Conservation (phyloP, 2,888 invertebrate species). For the Melanotus villosus region DNA sequence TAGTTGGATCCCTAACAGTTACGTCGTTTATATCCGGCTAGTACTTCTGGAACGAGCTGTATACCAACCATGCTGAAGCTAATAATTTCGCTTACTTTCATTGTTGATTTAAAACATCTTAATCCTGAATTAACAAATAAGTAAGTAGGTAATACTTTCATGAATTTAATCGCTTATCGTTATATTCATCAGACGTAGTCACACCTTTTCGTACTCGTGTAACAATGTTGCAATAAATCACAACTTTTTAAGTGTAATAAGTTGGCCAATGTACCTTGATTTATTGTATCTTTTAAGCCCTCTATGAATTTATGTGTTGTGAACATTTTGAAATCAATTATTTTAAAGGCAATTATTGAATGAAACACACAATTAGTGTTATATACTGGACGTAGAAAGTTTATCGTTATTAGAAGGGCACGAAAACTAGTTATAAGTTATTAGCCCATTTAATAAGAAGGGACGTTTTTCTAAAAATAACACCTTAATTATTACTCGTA, state of each 20-base stretch:
- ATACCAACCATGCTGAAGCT: no score
- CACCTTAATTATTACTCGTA: no score
- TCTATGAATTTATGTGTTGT: constrained; percentile 6
- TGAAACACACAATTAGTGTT: not conserved
- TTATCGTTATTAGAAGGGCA: not conserved
- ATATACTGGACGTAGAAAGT: not conserved
- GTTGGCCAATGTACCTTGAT: not conserved
- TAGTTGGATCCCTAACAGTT: no score
- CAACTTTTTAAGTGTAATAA: constrained; percentile 16
- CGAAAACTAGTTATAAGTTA: no score
- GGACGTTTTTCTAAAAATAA: no score
- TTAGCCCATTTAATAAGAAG: no score
- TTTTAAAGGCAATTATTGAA: constrained; percentile 5
- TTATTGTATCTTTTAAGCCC: constrained; percentile 13
- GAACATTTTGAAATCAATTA: constrained; percentile 11
- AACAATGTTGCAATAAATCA: constrained; percentile 24
- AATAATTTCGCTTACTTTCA: no score
- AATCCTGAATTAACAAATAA: not conserved
- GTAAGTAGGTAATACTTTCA: constrained; percentile 1
- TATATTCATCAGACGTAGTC: constrained; percentile 7
- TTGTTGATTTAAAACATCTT: no score
- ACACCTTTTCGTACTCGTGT: constrained; percentile 3
- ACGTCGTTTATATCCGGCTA: no score
- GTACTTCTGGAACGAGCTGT: no score
- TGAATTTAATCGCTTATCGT: constrained; percentile 4